These are phyloP conservation scores for Coelopa frigida DNA, from an alignment of 1,140 invertebrate genomes.

Conservation along the genomic window DNA sequence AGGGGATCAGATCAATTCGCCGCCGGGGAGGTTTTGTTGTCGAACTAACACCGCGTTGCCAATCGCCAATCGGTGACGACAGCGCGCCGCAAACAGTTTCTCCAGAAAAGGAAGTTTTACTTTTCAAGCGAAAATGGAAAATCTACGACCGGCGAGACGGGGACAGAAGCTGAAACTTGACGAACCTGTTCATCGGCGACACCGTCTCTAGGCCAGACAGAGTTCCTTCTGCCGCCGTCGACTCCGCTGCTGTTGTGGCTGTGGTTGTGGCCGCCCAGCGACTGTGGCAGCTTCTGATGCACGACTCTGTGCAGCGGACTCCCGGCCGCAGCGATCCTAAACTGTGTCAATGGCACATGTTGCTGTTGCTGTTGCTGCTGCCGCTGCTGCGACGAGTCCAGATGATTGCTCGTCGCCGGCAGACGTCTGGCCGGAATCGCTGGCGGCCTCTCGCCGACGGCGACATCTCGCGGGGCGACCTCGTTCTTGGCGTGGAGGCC, in stretches of 20 bases:
- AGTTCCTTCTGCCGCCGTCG: conserved; percentile 6
- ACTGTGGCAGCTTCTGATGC: too few species aligned
- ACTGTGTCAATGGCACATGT: neutral
- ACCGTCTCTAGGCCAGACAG: conserved; percentile 11
- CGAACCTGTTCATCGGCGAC: neutral
- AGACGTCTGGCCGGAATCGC: conserved; percentile 20
- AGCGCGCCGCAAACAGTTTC: conserved; percentile 10
- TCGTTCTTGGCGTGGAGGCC: conserved; percentile 11
- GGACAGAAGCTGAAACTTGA: neutral
- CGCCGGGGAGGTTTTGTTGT: too few species aligned
- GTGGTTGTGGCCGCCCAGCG: conserved; percentile 6
- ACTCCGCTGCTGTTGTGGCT: conserved; percentile 5
- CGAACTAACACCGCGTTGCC: too few species aligned
- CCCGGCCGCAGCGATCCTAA: too few species aligned
- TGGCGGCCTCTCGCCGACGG: conserved; percentile 4
- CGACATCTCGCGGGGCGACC: conserved; percentile 8
- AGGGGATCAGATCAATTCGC: too few species aligned
- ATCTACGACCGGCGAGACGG: neutral
- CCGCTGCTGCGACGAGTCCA: neutral
- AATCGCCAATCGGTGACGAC: too few species aligned
- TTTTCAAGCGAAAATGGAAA: too few species aligned
- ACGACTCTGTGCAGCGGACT: too few species aligned
- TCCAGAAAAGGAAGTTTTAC: conserved; percentile 11
- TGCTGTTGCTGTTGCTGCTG: neutral
- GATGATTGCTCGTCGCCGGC: neutral